Evolutionary conservation across 30 jellyfish, hydroid and myxozoan species (phyloP).

Genomic region (Phacellophora camtschatica): DNA sequence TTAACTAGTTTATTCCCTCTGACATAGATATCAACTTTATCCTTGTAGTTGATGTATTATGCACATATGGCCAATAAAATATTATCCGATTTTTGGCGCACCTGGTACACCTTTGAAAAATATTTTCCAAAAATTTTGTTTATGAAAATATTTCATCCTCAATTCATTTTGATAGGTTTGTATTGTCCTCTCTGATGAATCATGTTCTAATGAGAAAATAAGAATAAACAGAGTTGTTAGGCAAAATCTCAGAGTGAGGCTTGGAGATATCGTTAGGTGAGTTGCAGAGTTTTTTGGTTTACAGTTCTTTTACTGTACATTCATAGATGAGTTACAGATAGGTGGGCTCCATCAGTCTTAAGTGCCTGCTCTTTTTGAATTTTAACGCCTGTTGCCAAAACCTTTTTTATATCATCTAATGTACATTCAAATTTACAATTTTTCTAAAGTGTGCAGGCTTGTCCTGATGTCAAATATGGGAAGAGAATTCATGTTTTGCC

Average conservation of each 20-base stretch:
- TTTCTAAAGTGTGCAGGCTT: constrained; percentile 76
- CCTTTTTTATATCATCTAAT: background rate
- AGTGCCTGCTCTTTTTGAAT: too few relatives aligned
- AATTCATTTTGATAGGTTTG: constrained; percentile 60
- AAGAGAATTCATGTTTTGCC: constrained; percentile 95
- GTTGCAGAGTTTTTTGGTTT: background rate
- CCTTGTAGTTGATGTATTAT: too few relatives aligned
- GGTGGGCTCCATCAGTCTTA: too few relatives aligned
- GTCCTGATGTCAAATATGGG: constrained; percentile 99
- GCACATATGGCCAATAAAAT: too few relatives aligned
- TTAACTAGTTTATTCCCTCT: too few relatives aligned
- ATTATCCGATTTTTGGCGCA: too few relatives aligned
- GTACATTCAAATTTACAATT: background rate
- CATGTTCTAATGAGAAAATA: constrained; percentile 84
- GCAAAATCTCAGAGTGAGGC: constrained; percentile 94
- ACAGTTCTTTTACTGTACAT: too few relatives aligned
- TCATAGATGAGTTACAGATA: too few relatives aligned
- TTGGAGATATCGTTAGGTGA: constrained; percentile 97
- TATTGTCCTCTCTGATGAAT: constrained; percentile 90
- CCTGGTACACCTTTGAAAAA: too few relatives aligned
- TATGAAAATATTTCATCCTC: background rate
- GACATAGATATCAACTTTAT: too few relatives aligned
- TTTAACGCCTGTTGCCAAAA: too few relatives aligned
- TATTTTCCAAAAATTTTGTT: too few relatives aligned
- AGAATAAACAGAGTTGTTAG: constrained; percentile 95